Evolutionary conservation across 2,113 vertebrate species (phyloP).

Genomic region (Trachemys scripta): DNA sequence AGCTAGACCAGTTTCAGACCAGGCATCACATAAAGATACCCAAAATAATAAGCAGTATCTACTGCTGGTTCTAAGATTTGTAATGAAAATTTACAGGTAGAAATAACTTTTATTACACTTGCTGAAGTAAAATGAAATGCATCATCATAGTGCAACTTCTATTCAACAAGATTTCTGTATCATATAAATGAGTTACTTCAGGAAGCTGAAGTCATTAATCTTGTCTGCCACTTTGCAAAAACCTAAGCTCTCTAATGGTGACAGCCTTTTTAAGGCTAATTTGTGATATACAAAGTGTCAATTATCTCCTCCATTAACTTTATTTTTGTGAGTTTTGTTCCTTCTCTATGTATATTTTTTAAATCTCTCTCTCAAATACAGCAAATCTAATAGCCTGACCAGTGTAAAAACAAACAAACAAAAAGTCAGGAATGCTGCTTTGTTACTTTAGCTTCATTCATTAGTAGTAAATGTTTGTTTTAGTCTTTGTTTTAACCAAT

Average conservation of each 20-base stretch:
- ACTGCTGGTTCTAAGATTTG: not conserved
- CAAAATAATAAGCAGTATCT: not conserved
- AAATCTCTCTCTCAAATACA: not conserved
- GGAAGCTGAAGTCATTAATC: not conserved
- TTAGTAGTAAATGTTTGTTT: not conserved
- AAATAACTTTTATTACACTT: not conserved
- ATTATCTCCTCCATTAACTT: not conserved
- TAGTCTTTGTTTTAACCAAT: not conserved
- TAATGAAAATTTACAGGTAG: not conserved
- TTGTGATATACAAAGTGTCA: not conserved
- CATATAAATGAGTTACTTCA: not conserved
- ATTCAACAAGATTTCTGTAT: not conserved
- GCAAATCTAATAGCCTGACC: not conserved
- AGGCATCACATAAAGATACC: not conserved
- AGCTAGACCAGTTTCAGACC: not conserved
- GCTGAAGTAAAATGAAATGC: not conserved
- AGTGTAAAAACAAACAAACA: not conserved
- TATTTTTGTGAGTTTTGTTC: not conserved
- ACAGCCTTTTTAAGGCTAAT: not conserved
- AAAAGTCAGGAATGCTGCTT: not conserved
- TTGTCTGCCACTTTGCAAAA: not conserved
- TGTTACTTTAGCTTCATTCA: not conserved
- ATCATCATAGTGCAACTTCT: not conserved
- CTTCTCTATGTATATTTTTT: not conserved
- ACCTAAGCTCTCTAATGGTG: not conserved